These are phyloP conservation scores for Odontocerum albicorne DNA, from an alignment of 2,888 invertebrate genomes.

Conservation along the genomic window DNA sequence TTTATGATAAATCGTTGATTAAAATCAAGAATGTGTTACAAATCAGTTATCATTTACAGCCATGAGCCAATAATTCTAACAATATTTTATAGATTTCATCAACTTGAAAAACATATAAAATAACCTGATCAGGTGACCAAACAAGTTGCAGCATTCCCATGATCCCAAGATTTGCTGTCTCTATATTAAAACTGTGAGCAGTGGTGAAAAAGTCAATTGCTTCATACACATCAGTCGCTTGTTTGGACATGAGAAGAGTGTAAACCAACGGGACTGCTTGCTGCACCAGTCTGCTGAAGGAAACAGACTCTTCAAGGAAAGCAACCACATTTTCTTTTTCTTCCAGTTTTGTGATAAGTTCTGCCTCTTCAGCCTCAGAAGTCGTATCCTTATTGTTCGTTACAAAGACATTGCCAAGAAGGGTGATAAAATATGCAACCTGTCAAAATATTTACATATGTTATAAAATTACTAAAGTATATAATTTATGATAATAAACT, in stretches of 20 bases:
- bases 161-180: conserved; percentile 70
- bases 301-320: conserved; percentile 68
- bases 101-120: too few species aligned
- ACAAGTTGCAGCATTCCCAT: conserved; percentile 76
- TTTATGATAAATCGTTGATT: too few species aligned
- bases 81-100: too few species aligned
- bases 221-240: conserved; percentile 80
- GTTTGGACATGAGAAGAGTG: conserved; percentile 71
- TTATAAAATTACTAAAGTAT: background rate
- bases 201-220: conserved; percentile 87
- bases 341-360: conserved; percentile 13
- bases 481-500: background rate
- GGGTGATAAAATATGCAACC: conserved; percentile 52
- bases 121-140: conserved; percentile 76
- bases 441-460: conserved; percentile 39
- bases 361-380: conserved; percentile 18
- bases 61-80: too few species aligned
- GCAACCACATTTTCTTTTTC: conserved; percentile 65
- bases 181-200: conserved; percentile 77
- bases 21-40: too few species aligned
- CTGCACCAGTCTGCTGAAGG: conserved; percentile 49
- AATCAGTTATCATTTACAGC: too few species aligned
- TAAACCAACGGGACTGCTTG: conserved; percentile 62
- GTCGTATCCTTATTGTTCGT: conserved; percentile 41
- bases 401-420: conserved; percentile 51